Conservation (phyloP, 1,140 invertebrate species). For the Cotesia chilonis region DNA sequence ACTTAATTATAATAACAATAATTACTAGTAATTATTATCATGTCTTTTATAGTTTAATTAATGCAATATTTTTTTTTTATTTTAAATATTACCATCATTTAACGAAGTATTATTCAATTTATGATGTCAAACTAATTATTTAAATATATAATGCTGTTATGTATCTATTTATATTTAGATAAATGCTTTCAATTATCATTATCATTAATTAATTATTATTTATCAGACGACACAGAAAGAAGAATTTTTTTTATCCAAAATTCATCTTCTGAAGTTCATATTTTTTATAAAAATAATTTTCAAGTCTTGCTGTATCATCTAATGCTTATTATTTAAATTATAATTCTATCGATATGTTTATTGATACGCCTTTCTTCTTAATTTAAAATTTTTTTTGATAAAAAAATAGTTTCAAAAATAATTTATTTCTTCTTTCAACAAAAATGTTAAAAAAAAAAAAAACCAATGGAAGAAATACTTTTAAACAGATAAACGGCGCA, state of each 20-base stretch:
- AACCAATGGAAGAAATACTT: neutral
- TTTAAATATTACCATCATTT: slow-evolving; percentile 11
- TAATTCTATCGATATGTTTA: neutral
- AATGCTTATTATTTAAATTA: neutral
- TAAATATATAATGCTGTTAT: slow-evolving; percentile 8
- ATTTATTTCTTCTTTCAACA: too few species aligned
- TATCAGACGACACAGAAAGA: neutral
- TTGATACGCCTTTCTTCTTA: neutral
- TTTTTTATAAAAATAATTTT: neutral
- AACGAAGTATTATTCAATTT: too few species aligned
- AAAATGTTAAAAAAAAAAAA: too few species aligned
- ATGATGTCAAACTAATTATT: slow-evolving; percentile 11
- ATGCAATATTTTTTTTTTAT: slow-evolving; percentile 10
- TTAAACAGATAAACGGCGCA: slow-evolving; percentile 1
- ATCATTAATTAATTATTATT: neutral
- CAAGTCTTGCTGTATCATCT: slow-evolving; percentile 17
- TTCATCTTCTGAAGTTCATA: neutral
- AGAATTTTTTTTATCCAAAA: too few species aligned
- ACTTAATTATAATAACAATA: slow-evolving; percentile 22
- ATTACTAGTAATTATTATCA: slow-evolving; percentile 33
- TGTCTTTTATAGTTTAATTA: slow-evolving; percentile 16
- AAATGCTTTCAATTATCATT: neutral
- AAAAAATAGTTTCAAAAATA: neutral
- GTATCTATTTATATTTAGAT: slow-evolving; percentile 15
- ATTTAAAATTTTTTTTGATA: neutral